Conservation (phyloP, 2,888 invertebrate species). For the Brenthis ino region DNA sequence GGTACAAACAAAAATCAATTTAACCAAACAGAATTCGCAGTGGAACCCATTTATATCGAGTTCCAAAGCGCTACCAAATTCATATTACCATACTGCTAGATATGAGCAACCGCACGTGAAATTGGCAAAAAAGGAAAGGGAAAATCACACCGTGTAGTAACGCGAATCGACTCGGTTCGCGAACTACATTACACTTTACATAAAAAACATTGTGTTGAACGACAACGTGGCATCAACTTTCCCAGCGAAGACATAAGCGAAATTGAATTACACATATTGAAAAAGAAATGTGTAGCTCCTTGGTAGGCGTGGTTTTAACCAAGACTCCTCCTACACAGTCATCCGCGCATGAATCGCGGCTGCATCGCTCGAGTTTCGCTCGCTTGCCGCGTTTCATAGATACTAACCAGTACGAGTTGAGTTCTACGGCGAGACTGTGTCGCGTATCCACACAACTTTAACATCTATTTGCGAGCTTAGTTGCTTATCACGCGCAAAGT, state of each 20-base stretch:
- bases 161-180: slow-evolving; percentile 74
- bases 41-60: slow-evolving; percentile 30
- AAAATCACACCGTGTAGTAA: slow-evolving; percentile 69
- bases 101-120: slow-evolving; percentile 75
- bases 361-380: slow-evolving; percentile 61
- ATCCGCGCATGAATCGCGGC: slow-evolving; percentile 73
- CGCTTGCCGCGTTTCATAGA: slow-evolving; percentile 52
- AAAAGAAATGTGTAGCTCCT: slow-evolving; percentile 82
- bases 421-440: slow-evolving; percentile 58
- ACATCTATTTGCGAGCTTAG: slow-evolving; percentile 52
- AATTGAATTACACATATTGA: slow-evolving; percentile 83
- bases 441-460: slow-evolving; percentile 59
- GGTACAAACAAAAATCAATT: slow-evolving; percentile 25
- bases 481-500: slow-evolving; percentile 45
- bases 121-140: slow-evolving; percentile 67
- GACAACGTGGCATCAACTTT: slow-evolving; percentile 82
- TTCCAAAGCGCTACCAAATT: slow-evolving; percentile 35
- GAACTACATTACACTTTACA: slow-evolving; percentile 82
- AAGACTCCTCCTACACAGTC: slow-evolving; percentile 76
- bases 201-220: slow-evolving; percentile 82
- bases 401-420: slow-evolving; percentile 59
- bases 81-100: slow-evolving; percentile 50
- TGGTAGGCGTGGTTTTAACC: slow-evolving; percentile 77
- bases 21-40: slow-evolving; percentile 25
- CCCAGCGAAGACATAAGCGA: slow-evolving; percentile 83